Percentiles rank a stretch among this genome's conserved stretches.
phyloP scores from a whole-genome alignment of 2,888 invertebrate species.

The Drosophila borealis region DNA sequence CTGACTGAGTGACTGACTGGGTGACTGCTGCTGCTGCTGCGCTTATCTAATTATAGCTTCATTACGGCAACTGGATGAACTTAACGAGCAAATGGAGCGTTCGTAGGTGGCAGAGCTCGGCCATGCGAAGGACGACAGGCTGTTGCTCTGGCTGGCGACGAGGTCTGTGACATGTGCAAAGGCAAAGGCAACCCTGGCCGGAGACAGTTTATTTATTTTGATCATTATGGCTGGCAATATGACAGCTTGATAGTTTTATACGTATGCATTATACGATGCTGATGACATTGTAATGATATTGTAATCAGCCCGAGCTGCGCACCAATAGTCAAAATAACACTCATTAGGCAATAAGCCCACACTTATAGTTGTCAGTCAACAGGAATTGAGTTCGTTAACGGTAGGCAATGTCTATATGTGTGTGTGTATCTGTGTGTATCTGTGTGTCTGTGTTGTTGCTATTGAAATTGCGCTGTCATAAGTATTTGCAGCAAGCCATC shows the following conservation, averaged over 20 bases:
- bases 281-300: conserved; percentile 53
- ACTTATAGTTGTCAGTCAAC: conserved; percentile 35
- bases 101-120: conserved; percentile 34
- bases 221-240: conserved; percentile 48
- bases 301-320: conserved; percentile 43
- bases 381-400: conserved; percentile 40
- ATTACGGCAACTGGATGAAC: conserved; percentile 70
- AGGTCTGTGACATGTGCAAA: background rate
- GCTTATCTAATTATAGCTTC: conserved; percentile 81
- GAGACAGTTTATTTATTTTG: conserved; percentile 58
- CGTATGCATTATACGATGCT: conserved; percentile 10
- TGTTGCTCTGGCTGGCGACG: conserved; percentile 14
- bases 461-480: conserved; percentile 39
- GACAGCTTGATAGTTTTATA: conserved; percentile 33
- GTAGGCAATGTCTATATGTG: background rate
- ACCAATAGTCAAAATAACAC: conserved; percentile 48
- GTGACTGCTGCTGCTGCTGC: conserved; percentile 21
- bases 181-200: conserved; percentile 12
- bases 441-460: conserved; percentile 12
- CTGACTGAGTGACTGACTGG: background rate
- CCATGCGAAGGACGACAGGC: conserved; percentile 33
- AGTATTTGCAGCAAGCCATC: conserved; percentile 43
- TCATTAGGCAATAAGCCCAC: conserved; percentile 47
- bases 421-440: background rate
- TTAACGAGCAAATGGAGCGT: conserved; percentile 55